Conservation (phyloP, 2,113 vertebrate genomes). For the Noturus placidus region DNA sequence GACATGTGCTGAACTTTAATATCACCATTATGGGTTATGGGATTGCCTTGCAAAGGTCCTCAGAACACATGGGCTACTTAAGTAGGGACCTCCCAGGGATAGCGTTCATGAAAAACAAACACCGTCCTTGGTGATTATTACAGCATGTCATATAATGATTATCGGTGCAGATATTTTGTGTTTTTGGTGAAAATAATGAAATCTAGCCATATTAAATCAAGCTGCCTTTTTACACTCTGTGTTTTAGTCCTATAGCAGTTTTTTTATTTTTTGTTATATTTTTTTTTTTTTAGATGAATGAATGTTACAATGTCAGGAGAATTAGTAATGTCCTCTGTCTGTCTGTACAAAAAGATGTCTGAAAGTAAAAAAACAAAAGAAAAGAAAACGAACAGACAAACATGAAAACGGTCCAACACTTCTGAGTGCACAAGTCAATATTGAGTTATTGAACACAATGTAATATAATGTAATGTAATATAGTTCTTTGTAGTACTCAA, state of each 20-base stretch:
- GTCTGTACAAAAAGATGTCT: background rate
- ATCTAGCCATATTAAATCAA: conserved; percentile 38
- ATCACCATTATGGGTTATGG: background rate
- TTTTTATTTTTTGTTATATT: background rate
- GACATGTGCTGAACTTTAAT: background rate
- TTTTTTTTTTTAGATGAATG: background rate
- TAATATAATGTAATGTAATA: background rate
- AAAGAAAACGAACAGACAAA: background rate
- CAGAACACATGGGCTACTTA: background rate
- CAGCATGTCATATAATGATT: background rate
- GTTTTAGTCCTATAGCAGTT: conserved; percentile 30
- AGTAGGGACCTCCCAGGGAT: background rate
- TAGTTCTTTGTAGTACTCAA: background rate
- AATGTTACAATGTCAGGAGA: conserved; percentile 9
- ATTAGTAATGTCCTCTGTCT: background rate
- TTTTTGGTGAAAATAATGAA: conserved; percentile 19
- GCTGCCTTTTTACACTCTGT: conserved; percentile 37
- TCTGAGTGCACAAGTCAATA: background rate
- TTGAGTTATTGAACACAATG: background rate
- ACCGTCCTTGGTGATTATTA: background rate
- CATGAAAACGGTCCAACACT: background rate
- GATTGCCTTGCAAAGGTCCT: background rate
- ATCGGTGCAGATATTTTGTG: background rate
- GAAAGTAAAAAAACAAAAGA: background rate
- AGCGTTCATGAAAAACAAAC: background rate